Base-by-base conservation (phyloP, 2,113 vertebrate species). In the Hoplias malabaricus region DNA sequence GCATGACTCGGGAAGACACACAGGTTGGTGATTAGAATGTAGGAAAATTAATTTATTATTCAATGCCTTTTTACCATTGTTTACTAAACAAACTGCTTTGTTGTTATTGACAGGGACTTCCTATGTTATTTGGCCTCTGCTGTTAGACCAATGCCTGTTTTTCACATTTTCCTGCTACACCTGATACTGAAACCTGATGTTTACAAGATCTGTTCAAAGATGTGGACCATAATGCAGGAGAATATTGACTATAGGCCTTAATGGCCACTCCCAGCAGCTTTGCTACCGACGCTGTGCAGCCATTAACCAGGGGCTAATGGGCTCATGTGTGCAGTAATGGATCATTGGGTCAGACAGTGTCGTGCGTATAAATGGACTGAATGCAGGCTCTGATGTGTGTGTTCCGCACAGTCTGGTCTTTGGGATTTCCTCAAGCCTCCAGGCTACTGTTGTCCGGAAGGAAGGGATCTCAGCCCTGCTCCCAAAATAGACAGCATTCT, bases 401-500 rank as follows among this genome's bases (percentile, higher is more conserved):
- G 46, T 56, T 61, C 57, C 84, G 82, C 84, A 79, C 59, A 70
- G 72, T 85, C 84, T 86, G 82, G 85, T 89, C 82, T 84, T 85
- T 86, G 86, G 80, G 84, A 79, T 85, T 89, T 90, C 83, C 84
- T 90, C 84, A 82, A 84, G 86, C 85, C 77, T 82, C 86, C 86
- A 84, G 77, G 69, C 85, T 84, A 72, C 81, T 86, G 85, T 83
- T 86, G 84, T 91, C 86, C 84, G 86, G 84, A 83, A 82, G 84
- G 86, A 84, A 81, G 81, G 71, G 73, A 90, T 90, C 86, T 88
- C 85, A 84, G 83, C 27, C 54, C 82, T 82, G 81, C 77, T 85
- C 88, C 85, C 83, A 90, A 91, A 90, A 91, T 92, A 92, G 91
- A 73, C 87, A 3, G 13, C 88, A 91, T 92, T 91, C 90, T 86